Conservation (phyloP, 2,113 vertebrate species). For the Terrapene triunguis region DNA sequence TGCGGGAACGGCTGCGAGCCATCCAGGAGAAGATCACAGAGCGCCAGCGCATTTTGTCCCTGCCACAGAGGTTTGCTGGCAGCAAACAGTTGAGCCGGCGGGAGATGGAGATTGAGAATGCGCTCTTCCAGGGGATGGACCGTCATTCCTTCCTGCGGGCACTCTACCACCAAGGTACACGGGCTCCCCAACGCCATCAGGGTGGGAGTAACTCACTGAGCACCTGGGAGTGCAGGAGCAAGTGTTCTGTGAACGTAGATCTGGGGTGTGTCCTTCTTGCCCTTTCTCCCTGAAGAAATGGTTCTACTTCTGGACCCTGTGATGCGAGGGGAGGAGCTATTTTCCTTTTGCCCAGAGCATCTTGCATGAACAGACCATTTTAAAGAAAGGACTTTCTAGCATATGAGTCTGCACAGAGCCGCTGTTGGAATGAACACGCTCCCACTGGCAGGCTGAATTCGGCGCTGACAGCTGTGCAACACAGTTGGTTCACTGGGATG, state of each 20-base stretch:
- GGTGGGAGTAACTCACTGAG: background rate
- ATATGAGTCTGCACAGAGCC: background rate
- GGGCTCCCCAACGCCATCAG: background rate
- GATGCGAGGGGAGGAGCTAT: constrained; percentile 9
- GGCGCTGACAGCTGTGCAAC: background rate
- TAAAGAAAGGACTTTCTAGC: background rate
- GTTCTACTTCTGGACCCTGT: constrained; percentile 20
- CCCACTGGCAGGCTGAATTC: background rate
- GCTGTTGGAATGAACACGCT: background rate
- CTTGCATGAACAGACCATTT: background rate
- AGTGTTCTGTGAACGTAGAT: background rate
- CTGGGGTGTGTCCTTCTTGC: background rate
- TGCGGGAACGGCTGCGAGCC: constrained; percentile 85
- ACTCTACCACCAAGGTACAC: constrained; percentile 91
- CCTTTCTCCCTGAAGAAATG: background rate
- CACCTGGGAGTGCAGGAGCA: background rate
- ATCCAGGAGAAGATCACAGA: constrained; percentile 91
- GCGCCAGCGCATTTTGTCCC: constrained; percentile 84
- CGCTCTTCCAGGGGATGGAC: constrained; percentile 92
- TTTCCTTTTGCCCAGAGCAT: background rate
- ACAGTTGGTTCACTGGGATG: background rate
- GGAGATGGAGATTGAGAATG: constrained; percentile 96
- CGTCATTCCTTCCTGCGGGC: constrained; percentile 89
- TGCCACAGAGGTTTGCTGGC: constrained; percentile 91
- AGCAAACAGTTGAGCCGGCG: constrained; percentile 90